Conservation (phyloP, 2,888 invertebrate genomes). For the Bruchidius siliquastri region DNA sequence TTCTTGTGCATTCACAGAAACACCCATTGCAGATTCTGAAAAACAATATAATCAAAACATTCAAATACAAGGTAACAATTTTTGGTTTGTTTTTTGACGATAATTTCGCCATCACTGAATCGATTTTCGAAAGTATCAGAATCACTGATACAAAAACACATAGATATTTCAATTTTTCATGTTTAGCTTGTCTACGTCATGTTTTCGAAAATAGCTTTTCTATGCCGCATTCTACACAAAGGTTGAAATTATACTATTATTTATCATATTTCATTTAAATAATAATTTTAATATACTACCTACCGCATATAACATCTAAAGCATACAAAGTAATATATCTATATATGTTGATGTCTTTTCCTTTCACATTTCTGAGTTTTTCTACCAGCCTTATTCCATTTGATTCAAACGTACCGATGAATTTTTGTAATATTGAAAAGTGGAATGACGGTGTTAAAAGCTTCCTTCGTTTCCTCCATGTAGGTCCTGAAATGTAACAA, state of each 20-base stretch:
- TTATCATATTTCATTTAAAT: not conserved
- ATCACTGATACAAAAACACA: no score
- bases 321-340: not conserved
- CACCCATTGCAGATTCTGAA: constrained; percentile 4
- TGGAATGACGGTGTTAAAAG: constrained; percentile 76
- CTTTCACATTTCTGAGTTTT: constrained; percentile 44
- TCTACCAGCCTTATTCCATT: constrained; percentile 56
- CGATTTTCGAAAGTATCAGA: no score
- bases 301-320: constrained; percentile 1
- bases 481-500: constrained; percentile 33
- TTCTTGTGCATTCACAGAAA: not conserved
- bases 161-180: no score
- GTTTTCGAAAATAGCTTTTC: no score
- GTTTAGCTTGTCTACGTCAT: no score
- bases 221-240: no score
- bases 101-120: no score
- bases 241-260: no score
- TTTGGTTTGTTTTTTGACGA: no score
- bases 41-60: no score
- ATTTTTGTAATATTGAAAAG: constrained; percentile 70
- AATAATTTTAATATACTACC: not conserved
- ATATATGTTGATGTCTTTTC: constrained; percentile 20
- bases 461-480: constrained; percentile 66
- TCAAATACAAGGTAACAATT: no score
- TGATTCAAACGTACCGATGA: constrained; percentile 64